These are phyloP conservation scores for Loris lydekkerianus DNA, from an alignment of 2,797 vertebrate species.

Conservation along the genomic window DNA sequence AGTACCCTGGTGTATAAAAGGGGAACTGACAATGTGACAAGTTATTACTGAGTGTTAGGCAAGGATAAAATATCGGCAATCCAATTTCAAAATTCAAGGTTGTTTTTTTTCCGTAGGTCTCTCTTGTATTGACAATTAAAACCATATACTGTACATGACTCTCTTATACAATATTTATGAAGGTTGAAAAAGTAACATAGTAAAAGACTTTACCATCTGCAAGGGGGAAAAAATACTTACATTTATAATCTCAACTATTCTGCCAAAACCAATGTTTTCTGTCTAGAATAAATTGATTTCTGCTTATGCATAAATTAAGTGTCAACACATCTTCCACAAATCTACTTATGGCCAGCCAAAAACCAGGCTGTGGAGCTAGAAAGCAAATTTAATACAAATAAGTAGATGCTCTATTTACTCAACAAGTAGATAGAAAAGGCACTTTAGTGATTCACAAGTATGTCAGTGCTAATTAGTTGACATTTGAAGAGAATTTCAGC, in stretches of 20 bases:
- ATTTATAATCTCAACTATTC: slow-evolving; percentile 71
- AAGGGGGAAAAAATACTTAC: background rate
- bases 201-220: slow-evolving; percentile 49
- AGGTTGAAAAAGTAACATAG: slow-evolving; percentile 53
- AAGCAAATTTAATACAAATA: slow-evolving; percentile 72
- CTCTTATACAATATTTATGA: slow-evolving; percentile 33
- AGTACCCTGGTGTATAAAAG: background rate
- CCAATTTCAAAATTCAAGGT: background rate
- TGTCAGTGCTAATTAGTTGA: slow-evolving; percentile 64
- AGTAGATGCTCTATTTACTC: slow-evolving; percentile 63
- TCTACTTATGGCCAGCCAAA: slow-evolving; percentile 58
- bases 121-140: slow-evolving; percentile 45
- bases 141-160: background rate
- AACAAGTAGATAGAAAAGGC: slow-evolving; percentile 70
- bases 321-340: slow-evolving; percentile 74
- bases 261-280: slow-evolving; percentile 68
- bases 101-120: slow-evolving; percentile 1
- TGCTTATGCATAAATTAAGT: slow-evolving; percentile 79
- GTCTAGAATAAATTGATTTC: slow-evolving; percentile 79
- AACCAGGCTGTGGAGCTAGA: slow-evolving; percentile 43
- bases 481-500: slow-evolving; percentile 56
- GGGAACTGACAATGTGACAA: background rate
- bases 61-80: slow-evolving; percentile 35
- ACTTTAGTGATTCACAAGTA: background rate
- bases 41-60: background rate